Percentiles rank a stretch among this genome's conserved stretches.
Evolutionary conservation across 2,888 invertebrate species (phyloP).

Genomic region (Brenthis daphne): DNA sequence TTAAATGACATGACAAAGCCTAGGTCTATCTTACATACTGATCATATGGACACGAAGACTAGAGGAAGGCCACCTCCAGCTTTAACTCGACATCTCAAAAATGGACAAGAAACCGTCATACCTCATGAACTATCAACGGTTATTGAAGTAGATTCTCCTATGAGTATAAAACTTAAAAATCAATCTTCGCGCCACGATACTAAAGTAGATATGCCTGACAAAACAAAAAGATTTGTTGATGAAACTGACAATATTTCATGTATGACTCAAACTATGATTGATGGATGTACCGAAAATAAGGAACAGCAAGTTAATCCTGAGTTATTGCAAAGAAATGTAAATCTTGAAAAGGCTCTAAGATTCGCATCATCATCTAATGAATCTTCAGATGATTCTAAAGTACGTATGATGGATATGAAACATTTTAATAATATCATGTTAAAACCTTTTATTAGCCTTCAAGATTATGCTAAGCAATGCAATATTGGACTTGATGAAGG

Average conservation of each 20-base stretch:
- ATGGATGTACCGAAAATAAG: conserved; percentile 22
- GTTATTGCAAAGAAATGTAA: conserved; percentile 50
- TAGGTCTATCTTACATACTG: conserved; percentile 7
- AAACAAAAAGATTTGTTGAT: conserved; percentile 38
- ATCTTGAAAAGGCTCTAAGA: conserved; percentile 35
- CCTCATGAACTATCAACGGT: conserved; percentile 86
- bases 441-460: conserved; percentile 71
- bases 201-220: conserved; percentile 46
- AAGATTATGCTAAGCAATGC: conserved; percentile 76
- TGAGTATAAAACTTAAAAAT: conserved; percentile 73
- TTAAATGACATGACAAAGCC: conserved; percentile 36
- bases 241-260: conserved; percentile 32
- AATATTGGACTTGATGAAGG: conserved; percentile 68
- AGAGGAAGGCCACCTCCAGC: conserved; percentile 73
- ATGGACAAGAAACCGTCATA: conserved; percentile 57
- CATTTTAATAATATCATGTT: conserved; percentile 76
- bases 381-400: conserved; percentile 62
- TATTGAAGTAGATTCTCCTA: conserved; percentile 86
- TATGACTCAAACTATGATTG: conserved; percentile 15
- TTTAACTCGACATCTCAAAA: conserved; percentile 64
- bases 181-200: conserved; percentile 52
- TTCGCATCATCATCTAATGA: conserved; percentile 46
- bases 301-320: conserved; percentile 50
- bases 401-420: conserved; percentile 72
- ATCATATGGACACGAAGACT: conserved; percentile 44